Base-by-base conservation (phyloP, 2,888 invertebrate genomes). In the Papilio gigon region DNA sequence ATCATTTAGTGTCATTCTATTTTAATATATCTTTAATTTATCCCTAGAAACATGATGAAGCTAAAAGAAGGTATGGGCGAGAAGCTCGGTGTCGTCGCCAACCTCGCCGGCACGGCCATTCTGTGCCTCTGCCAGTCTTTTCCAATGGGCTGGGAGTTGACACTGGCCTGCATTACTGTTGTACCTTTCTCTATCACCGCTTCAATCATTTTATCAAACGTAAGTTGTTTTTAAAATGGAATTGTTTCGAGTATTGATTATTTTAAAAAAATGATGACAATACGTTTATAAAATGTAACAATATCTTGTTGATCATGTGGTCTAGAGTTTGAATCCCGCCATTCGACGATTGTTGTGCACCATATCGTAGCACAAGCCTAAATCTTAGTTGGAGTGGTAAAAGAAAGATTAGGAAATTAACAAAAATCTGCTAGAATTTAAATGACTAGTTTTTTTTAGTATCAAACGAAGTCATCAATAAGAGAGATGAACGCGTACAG, bases 11-110 rank as follows among this genome's bases (percentile, higher is more conserved):
- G n/a, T n/a, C n/a, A n/a, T n/a, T n/a, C n/a, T n/a, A n/a, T n/a
- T n/a, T 59, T 60, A 33, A 20, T 37, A 42, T 14, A 37, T 37
- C 9, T 30, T 37, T 58, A 64, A 37, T 44, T 70, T 73, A 85
- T 33, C 44, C 8, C 1, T 85, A 96, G 96, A 73, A 95, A 96
- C 79, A 87, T 96, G 79, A 94, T 95, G 82, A 95, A 95, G 84
- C 91, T 97, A 73, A 96, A 96, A 78, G 96, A 96, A 71, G 97
- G 97, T 0, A 95, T 97, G 72, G 96, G 96, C 0, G 97, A 97
- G 78, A 97, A 97, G 84, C 84, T 97, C n/a, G 94, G 95, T 0
- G 94, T 96, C 68, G 95, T 96, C 64, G 89, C 94, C 0, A 96
- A 95, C 79, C 93, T 96, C 65, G 87, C 95, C 53, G 94, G 95